Base-by-base conservation (phyloP, 1,140 invertebrate genomes). In the Fopius arisanus region DNA sequence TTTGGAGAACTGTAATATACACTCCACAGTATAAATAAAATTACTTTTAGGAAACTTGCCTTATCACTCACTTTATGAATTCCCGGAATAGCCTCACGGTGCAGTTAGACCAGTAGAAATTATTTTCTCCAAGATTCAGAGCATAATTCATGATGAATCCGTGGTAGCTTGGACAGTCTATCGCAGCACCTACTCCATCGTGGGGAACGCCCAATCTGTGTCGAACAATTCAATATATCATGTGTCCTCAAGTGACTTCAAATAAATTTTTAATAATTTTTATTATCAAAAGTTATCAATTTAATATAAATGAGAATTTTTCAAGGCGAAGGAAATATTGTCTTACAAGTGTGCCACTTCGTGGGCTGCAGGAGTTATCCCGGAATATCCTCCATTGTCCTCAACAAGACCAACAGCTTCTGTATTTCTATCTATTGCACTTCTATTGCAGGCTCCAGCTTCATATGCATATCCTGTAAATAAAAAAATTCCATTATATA, bases 331-430 rank as follows among this genome's bases (percentile, higher is more conserved):
- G 9, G 9, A 37, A 37, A 16, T 23, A 23, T 54, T 62, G 43
- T 72, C 81, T 79, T 77, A 86, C 85, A 87, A 77, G 68, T 87
- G 86, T 7, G 80, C 86, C 26, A 87, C 37, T 79, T 85, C 86
- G 54, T 87, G 86, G 73, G 83, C 78, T 16, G 81, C 77, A 12
- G 81, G 79, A 70, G 86, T 77, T 43, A 87, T 81, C 14, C 80
- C 83, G 14, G 78, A 78, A 75, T 80, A 86, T 26, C 84, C 84
- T 48, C 84, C 84, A 67, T 86, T 83, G 67, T 87, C 86, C 51
- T 87, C 83, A 10, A 84, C 70, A 12, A 87, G 63, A 33, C 78
- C 78, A 29, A 85, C 81, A 28, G 81, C 81, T 70, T 84, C 80
- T 12, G 84, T 75, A 12, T 72, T 75, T 54, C 43, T 29, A 1